These are phyloP conservation scores for Ptychochromis oligacanthus DNA, from an alignment of 2,113 vertebrate genomes.

Conservation along the genomic window DNA sequence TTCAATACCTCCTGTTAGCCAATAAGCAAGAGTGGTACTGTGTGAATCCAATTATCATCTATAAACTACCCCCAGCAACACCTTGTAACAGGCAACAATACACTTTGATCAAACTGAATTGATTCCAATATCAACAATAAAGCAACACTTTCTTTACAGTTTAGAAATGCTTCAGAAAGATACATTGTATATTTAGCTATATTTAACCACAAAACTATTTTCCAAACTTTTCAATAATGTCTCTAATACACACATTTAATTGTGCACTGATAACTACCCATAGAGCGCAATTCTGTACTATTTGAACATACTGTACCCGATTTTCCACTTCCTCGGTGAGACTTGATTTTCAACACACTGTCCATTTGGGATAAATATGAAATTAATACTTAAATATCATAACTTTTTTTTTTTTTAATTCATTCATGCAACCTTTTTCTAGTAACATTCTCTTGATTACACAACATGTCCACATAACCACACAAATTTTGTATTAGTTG, in stretches of 20 bases:
- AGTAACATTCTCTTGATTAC: neutral
- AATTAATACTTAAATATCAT: neutral
- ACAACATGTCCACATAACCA: neutral
- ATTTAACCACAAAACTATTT: neutral
- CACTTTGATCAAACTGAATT: constrained; percentile 4
- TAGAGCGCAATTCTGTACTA: neutral
- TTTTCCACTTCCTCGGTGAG: neutral
- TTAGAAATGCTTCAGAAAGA: neutral
- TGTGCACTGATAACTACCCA: neutral
- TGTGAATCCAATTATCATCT: constrained; percentile 71
- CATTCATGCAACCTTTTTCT: neutral
- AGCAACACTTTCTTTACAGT: neutral
- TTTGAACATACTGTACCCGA: neutral
- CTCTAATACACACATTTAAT: neutral
- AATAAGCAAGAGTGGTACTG: constrained; percentile 73
- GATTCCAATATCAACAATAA: neutral
- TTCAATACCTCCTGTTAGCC: constrained; percentile 76
- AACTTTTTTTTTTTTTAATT: too few relatives aligned
- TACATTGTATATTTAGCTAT: too few relatives aligned
- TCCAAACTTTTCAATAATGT: neutral
- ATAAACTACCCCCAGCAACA: constrained; percentile 31
- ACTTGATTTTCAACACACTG: neutral
- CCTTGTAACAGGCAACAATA: constrained; percentile 6
- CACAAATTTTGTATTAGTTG: neutral
- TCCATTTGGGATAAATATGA: neutral